These are phyloP conservation scores for Zophobas morio DNA, from an alignment of 1,140 invertebrate genomes.

Conservation along the genomic window DNA sequence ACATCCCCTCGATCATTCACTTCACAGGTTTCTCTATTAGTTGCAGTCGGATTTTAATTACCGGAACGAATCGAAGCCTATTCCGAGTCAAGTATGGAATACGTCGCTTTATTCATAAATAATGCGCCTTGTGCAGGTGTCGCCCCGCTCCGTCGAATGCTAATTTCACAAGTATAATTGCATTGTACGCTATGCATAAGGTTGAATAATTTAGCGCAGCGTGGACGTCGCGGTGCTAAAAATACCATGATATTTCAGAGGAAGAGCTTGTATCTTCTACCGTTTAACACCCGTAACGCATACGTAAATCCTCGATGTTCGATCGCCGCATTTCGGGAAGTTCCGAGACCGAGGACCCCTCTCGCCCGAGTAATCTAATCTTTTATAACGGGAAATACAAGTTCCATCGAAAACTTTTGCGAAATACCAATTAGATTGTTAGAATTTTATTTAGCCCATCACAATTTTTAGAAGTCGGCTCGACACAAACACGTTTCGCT, in stretches of 20 bases:
- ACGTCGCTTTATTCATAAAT: constrained; percentile 44
- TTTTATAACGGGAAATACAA: too few relatives aligned
- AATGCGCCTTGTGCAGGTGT: constrained; percentile 41
- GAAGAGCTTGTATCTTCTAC: constrained; percentile 39
- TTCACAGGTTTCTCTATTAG: not conserved
- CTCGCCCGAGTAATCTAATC: too few relatives aligned
- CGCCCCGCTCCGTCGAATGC: constrained; percentile 38
- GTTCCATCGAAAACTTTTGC: too few relatives aligned
- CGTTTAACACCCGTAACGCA: too few relatives aligned
- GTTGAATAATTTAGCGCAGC: constrained; percentile 43
- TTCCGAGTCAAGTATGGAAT: constrained; percentile 15
- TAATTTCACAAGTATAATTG: constrained; percentile 50
- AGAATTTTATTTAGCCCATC: too few relatives aligned
- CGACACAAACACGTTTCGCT: constrained; percentile 25
- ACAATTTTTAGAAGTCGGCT: too few relatives aligned
- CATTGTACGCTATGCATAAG: constrained; percentile 49
- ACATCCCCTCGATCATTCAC: not conserved
- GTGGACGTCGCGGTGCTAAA: constrained; percentile 41
- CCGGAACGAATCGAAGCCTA: not conserved
- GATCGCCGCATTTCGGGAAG: too few relatives aligned
- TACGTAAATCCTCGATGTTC: too few relatives aligned
- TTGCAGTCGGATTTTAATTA: not conserved
- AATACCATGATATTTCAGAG: constrained; percentile 40
- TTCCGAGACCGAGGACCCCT: too few relatives aligned
- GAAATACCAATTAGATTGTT: too few relatives aligned